A percentile compares a stretch with the other conserved stretches of the same genome.
These are phyloP conservation scores for Monopterus albus DNA, from an alignment of 2,113 vertebrate species.

Conservation along the genomic window DNA sequence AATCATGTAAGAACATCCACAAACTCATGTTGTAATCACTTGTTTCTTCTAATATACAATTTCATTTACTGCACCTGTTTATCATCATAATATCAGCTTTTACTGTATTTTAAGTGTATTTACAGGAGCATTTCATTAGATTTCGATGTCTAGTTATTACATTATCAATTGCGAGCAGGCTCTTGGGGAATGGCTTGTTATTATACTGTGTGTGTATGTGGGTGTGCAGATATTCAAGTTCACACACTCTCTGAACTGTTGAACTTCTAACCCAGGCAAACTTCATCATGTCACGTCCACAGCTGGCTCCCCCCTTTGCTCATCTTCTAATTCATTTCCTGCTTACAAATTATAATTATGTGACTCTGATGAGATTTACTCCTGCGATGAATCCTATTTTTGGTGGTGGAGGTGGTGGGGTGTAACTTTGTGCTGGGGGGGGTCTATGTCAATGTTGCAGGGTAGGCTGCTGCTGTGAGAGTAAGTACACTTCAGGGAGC, in stretches of 20 bases:
- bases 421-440: slow-evolving; percentile 12
- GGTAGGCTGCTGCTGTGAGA: slow-evolving; percentile 24
- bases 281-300: neutral
- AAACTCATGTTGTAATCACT: neutral
- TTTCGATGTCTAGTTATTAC: slow-evolving; percentile 1
- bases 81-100: neutral
- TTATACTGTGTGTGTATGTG: neutral
- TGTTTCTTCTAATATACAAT: neutral
- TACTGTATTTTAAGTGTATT: neutral
- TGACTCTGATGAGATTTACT: slow-evolving; percentile 49
- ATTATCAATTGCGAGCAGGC: neutral
- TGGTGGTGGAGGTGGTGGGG: neutral
- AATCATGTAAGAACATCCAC: neutral
- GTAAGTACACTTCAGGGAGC: slow-evolving; percentile 48
- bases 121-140: neutral
- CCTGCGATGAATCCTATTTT: slow-evolving; percentile 45
- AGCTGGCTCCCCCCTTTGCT: slow-evolving; percentile 2
- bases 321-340: slow-evolving; percentile 50
- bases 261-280: slow-evolving; percentile 16
- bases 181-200: neutral
- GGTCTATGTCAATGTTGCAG: slow-evolving; percentile 31
- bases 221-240: slow-evolving; percentile 19
- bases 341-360: slow-evolving; percentile 47
- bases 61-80: neutral
- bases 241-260: slow-evolving; percentile 14